These are phyloP conservation scores for Rhodinocichla rosea DNA, from an alignment of 2,113 vertebrate genomes.

Conservation along the genomic window DNA sequence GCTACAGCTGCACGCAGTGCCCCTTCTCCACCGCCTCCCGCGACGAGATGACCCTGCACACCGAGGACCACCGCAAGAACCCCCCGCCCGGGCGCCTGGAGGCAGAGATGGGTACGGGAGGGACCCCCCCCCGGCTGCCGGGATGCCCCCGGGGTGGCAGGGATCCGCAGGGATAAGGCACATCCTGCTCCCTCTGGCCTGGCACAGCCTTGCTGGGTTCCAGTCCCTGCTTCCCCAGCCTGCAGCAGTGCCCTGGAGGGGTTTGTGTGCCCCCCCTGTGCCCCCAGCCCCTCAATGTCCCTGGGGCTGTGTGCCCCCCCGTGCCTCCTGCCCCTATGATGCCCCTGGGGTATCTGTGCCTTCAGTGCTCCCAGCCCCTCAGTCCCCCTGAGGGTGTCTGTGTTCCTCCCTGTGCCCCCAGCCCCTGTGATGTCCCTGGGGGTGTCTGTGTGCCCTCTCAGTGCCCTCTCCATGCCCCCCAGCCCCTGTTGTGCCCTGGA, in stretches of 20 bases:
- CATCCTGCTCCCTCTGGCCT: neutral
- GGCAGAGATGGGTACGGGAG: conserved; percentile 55
- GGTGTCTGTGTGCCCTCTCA: neutral
- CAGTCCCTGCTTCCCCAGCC: neutral
- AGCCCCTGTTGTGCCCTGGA: too few species aligned
- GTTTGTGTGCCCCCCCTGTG: neutral
- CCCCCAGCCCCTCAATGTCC: too few species aligned
- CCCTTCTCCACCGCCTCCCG: conserved; percentile 77
- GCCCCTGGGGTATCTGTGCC: neutral
- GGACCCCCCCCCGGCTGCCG: too few species aligned
- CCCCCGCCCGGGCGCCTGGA: conserved; percentile 45
- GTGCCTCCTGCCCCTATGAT: neutral
- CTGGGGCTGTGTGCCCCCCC: neutral
- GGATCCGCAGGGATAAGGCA: accelerated
- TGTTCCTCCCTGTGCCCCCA: neutral
- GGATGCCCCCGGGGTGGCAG: accelerated
- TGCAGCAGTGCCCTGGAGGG: neutral
- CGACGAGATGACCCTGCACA: conserved; percentile 87
- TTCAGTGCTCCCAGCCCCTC: neutral
- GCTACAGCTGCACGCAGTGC: conserved; percentile 90
- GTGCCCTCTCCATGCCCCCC: too few species aligned
- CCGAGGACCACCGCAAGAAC: conserved; percentile 79
- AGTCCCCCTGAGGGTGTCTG: too few species aligned
- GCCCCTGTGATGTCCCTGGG: too few species aligned
- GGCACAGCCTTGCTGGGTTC: accelerated